Base-by-base conservation (phyloP, 2,113 vertebrate genomes). In the Polyodon spathula region DNA sequence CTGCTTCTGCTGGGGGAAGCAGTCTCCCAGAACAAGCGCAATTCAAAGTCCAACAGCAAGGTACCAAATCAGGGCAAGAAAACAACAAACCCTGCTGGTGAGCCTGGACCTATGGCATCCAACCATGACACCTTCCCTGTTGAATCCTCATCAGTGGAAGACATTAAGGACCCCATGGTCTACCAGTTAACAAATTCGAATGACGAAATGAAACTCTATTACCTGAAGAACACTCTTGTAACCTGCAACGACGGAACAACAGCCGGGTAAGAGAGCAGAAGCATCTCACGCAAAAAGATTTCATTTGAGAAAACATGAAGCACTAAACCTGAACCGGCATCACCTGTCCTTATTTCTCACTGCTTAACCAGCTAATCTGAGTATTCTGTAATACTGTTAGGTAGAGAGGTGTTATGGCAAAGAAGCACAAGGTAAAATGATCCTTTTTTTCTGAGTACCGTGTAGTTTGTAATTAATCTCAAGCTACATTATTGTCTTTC, bases 171-270 rank as follows among this genome's bases (percentile, higher is more conserved):
- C 12, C 54, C 56, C 0, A 64, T 75, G 3, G 54, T 62, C 37
- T 62, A 38, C 4, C 16, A 50, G 0, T 14, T 56, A 17, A 40
- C 56, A 44, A 76, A 77, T 62, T 14, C 60, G 6, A 17, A 38
- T 2, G 73, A 82, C 10, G 84, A 86, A 2, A 88, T 89, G 88
- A 89, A 83, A 66, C 82, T 91, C 50, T 75, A 86, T 56, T 82
- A 86, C 67, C 78, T 74, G 41, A 85, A 68, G 68, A 85, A 83
- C 72, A 72, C 77, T 3, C 66, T 68, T 4, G 78, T 84, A 40
- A 77, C 78, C 4, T 86, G 84, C 61, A 87, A 74, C 10, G 82
- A 89, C 6, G 84, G 84, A 37, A 85, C 85, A n/a, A 77, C 78
- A 46, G 84, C 84, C 27, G 81, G 83, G 83, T 86, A 68, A 77